Evolutionary conservation across 2,888 invertebrate species (phyloP).

Genomic region (Drosophila mimetica): DNA sequence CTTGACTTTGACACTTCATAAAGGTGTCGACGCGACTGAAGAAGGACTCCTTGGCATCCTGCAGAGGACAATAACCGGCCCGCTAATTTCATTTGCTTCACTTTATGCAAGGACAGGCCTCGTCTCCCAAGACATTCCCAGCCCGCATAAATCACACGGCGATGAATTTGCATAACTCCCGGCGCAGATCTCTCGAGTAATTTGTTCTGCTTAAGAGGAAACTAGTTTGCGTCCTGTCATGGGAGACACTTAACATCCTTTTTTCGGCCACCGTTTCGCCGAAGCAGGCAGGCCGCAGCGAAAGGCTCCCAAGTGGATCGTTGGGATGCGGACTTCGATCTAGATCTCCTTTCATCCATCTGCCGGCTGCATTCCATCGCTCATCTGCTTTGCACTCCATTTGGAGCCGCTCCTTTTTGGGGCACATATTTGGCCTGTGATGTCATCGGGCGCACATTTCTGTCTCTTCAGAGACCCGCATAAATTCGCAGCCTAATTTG

Average conservation of each 20-base stretch:
- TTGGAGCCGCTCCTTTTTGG: slow-evolving; percentile 72
- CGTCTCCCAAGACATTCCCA: slow-evolving; percentile 34
- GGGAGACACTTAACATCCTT: slow-evolving; percentile 43
- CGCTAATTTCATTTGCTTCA: slow-evolving; percentile 71
- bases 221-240: slow-evolving; percentile 70
- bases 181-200: slow-evolving; percentile 48
- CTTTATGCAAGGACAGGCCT: slow-evolving; percentile 70
- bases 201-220: slow-evolving; percentile 63
- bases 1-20: slow-evolving; percentile 80
- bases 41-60: slow-evolving; percentile 5
- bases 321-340: slow-evolving; percentile 31
- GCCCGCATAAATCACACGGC: slow-evolving; percentile 64
- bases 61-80: slow-evolving; percentile 24
- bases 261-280: slow-evolving; percentile 27
- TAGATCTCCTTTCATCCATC: slow-evolving; percentile 29
- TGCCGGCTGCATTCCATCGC: slow-evolving; percentile 43
- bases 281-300: slow-evolving; percentile 50
- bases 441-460: slow-evolving; percentile 67
- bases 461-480: slow-evolving; percentile 52
- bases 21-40: slow-evolving; percentile 70
- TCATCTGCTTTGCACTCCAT: slow-evolving; percentile 37
- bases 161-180: slow-evolving; percentile 67
- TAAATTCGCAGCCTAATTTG: slow-evolving; percentile 77
- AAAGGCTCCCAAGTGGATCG: slow-evolving; percentile 1
- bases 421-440: slow-evolving; percentile 71